Evolutionary conservation across 1,140 invertebrate genomes (phyloP).

Genomic region (Heliconius nattereri): DNA sequence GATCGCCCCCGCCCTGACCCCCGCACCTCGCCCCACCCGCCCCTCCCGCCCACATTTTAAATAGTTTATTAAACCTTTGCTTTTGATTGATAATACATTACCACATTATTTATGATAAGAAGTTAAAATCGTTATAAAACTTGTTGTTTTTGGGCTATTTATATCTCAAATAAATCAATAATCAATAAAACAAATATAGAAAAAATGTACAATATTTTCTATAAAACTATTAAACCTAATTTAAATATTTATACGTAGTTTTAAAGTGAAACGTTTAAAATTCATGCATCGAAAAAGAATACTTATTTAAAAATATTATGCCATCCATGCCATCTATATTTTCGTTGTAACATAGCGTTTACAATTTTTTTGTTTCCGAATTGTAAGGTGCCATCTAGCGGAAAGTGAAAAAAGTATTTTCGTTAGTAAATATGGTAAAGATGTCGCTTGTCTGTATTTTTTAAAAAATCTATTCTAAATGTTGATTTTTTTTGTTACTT

Average conservation of each 20-base stretch:
- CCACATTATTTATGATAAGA: background rate
- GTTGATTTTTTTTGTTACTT: background rate
- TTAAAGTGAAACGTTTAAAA: no score
- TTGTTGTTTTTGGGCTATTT: no score
- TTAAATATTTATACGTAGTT: background rate
- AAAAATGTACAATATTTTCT: no score
- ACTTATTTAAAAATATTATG: no score
- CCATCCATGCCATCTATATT: conserved; percentile 17
- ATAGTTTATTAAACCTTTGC: background rate
- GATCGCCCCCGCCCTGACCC: conserved; percentile 28
- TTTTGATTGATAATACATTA: background rate
- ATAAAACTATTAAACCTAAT: no score
- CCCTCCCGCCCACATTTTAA: background rate
- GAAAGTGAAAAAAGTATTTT: background rate
- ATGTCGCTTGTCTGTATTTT: background rate
- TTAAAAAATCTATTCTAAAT: background rate
- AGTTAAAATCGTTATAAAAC: no score
- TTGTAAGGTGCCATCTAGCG: conserved; percentile 25
- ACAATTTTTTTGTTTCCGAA: background rate
- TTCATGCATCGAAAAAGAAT: no score
- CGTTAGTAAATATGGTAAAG: background rate
- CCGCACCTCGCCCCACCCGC: background rate
- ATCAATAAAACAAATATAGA: no score
- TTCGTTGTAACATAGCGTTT: background rate
- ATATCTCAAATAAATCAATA: no score